A percentile compares a stretch with the other conserved stretches of the same genome.
These are phyloP conservation scores for Hozukius guyotensis DNA, from an alignment of 2,797 vertebrate species.

Conservation along the genomic window DNA sequence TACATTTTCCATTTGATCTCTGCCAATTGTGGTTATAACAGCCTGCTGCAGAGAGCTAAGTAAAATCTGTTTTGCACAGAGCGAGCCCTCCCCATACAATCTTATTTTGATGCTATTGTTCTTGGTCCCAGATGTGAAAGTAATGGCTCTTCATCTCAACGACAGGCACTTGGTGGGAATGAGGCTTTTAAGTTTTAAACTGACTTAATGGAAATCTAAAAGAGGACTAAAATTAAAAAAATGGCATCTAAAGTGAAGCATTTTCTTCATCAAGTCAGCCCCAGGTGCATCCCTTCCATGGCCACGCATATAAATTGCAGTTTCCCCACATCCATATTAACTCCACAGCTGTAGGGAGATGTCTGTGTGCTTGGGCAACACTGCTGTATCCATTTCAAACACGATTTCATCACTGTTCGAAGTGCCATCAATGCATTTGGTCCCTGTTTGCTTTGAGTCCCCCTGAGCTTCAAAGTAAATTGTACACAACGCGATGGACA, in stretches of 20 bases:
- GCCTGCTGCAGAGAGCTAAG: constrained; percentile 16
- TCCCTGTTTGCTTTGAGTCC: constrained; percentile 32
- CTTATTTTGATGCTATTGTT: constrained; percentile 39
- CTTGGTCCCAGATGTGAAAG: constrained; percentile 56
- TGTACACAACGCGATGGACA: constrained; percentile 49
- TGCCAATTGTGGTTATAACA: constrained; percentile 14
- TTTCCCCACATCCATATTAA: constrained; percentile 5
- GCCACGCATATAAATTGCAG: constrained; percentile 28
- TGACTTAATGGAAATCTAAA: constrained; percentile 46
- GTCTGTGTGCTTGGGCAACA: background rate
- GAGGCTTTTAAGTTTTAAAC: constrained; percentile 50
- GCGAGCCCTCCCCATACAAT: background rate
- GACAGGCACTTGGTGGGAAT: constrained; percentile 33
- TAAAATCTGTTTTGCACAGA: constrained; percentile 27
- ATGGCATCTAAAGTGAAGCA: constrained; percentile 34
- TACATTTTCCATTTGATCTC: constrained; percentile 34
- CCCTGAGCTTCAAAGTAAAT: constrained; percentile 49
- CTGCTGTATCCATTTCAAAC: constrained; percentile 37
- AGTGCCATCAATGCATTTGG: constrained; percentile 32
- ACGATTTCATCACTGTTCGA: constrained; percentile 34
- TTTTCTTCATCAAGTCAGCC: constrained; percentile 33
- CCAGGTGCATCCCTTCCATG: constrained; percentile 27
- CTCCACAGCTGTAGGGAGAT: constrained; percentile 24
- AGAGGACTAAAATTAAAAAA: constrained; percentile 39
- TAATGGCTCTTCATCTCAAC: constrained; percentile 51